A percentile compares a stretch with the other conserved stretches of the same genome.
Conservation (phyloP, 2,888 invertebrate species). For the Limenitis camilla region DNA sequence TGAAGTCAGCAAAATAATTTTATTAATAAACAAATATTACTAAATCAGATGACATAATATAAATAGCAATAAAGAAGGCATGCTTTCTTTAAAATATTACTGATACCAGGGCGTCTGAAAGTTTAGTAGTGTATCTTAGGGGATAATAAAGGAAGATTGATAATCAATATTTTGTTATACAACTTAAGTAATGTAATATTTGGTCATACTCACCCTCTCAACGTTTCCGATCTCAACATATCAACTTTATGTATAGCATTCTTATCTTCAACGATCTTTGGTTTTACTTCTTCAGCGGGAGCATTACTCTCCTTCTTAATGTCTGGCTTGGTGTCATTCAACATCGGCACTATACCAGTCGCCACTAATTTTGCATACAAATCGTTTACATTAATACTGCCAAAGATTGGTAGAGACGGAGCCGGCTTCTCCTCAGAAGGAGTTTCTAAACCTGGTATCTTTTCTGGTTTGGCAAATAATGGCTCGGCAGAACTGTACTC, state of each 20-base stretch:
- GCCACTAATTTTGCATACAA: slow-evolving; percentile 89
- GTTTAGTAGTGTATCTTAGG: no score
- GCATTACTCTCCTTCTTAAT: slow-evolving; percentile 30
- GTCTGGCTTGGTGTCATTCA: slow-evolving; percentile 36
- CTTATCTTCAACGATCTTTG: slow-evolving; percentile 46
- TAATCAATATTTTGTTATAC: no score
- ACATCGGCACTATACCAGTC: slow-evolving; percentile 71
- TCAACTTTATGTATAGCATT: slow-evolving; percentile 76
- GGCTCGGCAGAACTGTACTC: slow-evolving; percentile 74
- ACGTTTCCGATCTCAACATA: slow-evolving; percentile 80
- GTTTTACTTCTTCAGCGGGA: slow-evolving; percentile 37
- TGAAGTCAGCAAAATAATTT: slow-evolving; percentile 32
- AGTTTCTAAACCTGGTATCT: slow-evolving; percentile 58
- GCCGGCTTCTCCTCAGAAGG: slow-evolving; percentile 47
- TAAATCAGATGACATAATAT: neutral
- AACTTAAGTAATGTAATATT: no score
- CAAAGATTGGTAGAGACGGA: slow-evolving; percentile 41
- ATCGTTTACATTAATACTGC: slow-evolving; percentile 82
- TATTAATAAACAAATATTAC: neutral
- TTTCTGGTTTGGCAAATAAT: slow-evolving; percentile 41
- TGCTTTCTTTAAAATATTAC: no score
- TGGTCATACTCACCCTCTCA: slow-evolving; percentile 81
- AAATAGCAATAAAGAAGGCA: no score
- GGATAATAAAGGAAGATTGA: no score
- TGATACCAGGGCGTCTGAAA: no score